Conservation (phyloP, 1,140 invertebrate genomes). For the Pseudomyrmex concolor region DNA sequence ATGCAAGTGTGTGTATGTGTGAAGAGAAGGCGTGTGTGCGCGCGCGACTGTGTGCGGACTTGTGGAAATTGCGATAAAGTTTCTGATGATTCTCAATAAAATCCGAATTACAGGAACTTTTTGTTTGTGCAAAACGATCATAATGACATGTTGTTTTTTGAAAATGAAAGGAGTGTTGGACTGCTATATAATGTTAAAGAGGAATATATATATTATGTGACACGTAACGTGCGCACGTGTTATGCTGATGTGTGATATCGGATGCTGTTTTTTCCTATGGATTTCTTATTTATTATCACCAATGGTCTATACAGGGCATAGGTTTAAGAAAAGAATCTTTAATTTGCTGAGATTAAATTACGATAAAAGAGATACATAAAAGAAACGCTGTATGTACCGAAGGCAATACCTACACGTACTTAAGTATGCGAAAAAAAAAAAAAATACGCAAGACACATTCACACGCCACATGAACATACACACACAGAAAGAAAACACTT, state of each 20-base stretch:
- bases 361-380: constrained; percentile 45
- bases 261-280: constrained; percentile 77
- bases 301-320: constrained; percentile 85
- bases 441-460: constrained; percentile 62
- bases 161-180: constrained; percentile 41
- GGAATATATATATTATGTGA: constrained; percentile 30
- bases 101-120: constrained; percentile 71
- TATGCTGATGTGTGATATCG: constrained; percentile 52
- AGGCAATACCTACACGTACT: constrained; percentile 72
- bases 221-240: constrained; percentile 34
- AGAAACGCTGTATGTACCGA: constrained; percentile 73
- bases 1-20: no score
- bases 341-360: constrained; percentile 77
- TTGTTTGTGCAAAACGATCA: constrained; percentile 17
- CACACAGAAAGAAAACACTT: constrained; percentile 75
- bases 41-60: constrained; percentile 26
- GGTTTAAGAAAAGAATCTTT: constrained; percentile 78
- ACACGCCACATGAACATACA: constrained; percentile 64
- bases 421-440: constrained; percentile 44
- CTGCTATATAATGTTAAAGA: constrained; percentile 41
- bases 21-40: not conserved
- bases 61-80: constrained; percentile 47
- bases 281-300: constrained; percentile 81
- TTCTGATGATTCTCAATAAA: constrained; percentile 72
- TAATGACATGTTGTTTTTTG: constrained; percentile 35